Percentiles rank a stretch among this genome's conserved stretches.
These are phyloP conservation scores for Onychostoma macrolepis DNA, from an alignment of 2,113 vertebrate genomes.

Conservation along the genomic window DNA sequence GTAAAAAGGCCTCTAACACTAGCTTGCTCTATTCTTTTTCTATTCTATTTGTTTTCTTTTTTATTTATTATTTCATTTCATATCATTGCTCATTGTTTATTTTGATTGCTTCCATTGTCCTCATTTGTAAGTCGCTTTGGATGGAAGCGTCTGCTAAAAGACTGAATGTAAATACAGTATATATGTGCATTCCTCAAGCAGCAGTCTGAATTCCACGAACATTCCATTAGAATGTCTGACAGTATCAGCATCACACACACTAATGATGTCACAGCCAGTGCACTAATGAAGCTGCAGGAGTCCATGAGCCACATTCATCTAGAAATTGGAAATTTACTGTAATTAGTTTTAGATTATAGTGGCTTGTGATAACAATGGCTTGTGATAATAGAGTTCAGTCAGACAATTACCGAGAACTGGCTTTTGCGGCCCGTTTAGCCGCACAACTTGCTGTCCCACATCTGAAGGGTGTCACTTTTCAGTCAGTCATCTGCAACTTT, in stretches of 20 bases:
- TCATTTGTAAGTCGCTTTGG: no score
- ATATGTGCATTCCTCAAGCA: not conserved
- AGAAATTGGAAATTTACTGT: not conserved
- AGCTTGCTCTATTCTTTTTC: no score
- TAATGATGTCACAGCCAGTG: not conserved
- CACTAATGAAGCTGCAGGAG: not conserved
- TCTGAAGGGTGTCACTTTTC: not conserved
- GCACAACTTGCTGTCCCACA: not conserved
- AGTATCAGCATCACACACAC: not conserved
- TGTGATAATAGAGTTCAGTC: not conserved
- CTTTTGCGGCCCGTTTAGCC: not conserved
- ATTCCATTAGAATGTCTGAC: not conserved
- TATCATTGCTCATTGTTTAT: no score
- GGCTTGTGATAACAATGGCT: conserved; percentile 3
- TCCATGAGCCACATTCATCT: not conserved
- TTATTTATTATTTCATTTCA: no score
- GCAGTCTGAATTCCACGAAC: not conserved
- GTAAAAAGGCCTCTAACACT: no score
- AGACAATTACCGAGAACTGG: not conserved
- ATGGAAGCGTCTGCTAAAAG: no score
- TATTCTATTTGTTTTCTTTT: no score
- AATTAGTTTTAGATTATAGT: not conserved
- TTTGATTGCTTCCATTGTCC: no score
- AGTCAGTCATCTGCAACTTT: conserved; percentile 1
- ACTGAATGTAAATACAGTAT: no score